These are phyloP conservation scores for Allenopithecus nigroviridis DNA, from an alignment of 2,797 vertebrate species.

Conservation along the genomic window DNA sequence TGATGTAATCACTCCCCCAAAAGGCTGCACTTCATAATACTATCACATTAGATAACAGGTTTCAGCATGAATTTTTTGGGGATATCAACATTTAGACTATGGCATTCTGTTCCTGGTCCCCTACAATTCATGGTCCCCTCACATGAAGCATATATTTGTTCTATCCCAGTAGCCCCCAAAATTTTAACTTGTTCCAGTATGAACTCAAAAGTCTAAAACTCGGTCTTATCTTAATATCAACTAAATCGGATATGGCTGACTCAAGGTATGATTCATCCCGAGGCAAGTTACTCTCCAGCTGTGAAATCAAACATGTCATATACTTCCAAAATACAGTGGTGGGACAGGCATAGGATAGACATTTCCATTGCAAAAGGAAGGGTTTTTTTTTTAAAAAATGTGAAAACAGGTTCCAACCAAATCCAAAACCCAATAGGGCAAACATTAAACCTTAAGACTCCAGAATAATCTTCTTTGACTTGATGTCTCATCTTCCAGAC, in stretches of 20 bases:
- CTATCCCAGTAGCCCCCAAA: not conserved
- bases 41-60: not conserved
- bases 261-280: not conserved
- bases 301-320: not conserved
- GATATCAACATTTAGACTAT: not conserved
- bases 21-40: not conserved
- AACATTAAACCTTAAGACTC: not conserved
- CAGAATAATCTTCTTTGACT: not conserved
- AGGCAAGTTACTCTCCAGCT: not conserved
- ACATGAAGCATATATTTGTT: not conserved
- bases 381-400: not conserved
- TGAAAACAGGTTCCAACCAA: not conserved
- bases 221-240: not conserved
- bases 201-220: not conserved
- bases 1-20: not conserved
- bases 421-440: not conserved
- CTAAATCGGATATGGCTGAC: not conserved
- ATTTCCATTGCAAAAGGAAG: not conserved
- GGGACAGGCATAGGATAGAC: not conserved
- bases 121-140: not conserved
- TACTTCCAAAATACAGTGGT: not conserved
- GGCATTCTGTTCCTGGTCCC: not conserved
- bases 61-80: not conserved
- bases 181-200: not conserved
- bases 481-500: not conserved